Evolutionary conservation across 1,140 invertebrate species (phyloP), one percentile per base, ranked within the genome.

Genomic region (Philopotamus ludificatus): DNA sequence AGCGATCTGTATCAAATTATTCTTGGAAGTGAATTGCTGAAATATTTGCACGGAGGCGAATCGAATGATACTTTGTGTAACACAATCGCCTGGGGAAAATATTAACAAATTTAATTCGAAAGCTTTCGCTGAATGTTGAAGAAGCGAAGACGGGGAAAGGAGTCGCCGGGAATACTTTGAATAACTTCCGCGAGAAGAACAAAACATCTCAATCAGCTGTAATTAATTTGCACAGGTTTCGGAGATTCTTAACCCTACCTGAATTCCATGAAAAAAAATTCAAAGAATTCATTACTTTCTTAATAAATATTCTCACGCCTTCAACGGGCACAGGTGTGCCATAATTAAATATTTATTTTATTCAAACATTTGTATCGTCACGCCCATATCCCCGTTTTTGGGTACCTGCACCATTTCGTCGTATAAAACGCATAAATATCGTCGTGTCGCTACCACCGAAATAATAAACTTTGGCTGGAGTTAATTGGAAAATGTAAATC

Each of bases 401-500:
- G n/a, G n/a, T n/a, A n/a, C n/a, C n/a, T n/a, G n/a, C n/a, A n/a
- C n/a, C n/a, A 39, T 44, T 44, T 18, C n/a, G 20, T 15, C n/a
- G 42, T 2, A 18, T 12, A 3, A 44, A 44, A 18, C 18, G 20
- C 16, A 50, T 50, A 50, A 50, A 50, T 50, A 50, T 3, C n/a
- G 21, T 10, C 3, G 25, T 55, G 53, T 55, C 53, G 53, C 53
- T 55, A 55, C 53, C 53, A 20, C 21, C 4, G 26, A 15, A 18
- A 34, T 16, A 39, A 18, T 55, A 55, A 25, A 44, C 20, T 44
- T 15, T 44, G 49, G 53, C 26, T 7, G 9, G 15, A 44, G 54
- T 68, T 68, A 68, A 68, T 68, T 68, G 63, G 67, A 65, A 68
- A 68, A 68, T 68, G 67, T 68, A 68, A 68, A 68, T 68, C 67